Base-by-base conservation (phyloP, 1,140 invertebrate species). In the Drosophila busckii region DNA sequence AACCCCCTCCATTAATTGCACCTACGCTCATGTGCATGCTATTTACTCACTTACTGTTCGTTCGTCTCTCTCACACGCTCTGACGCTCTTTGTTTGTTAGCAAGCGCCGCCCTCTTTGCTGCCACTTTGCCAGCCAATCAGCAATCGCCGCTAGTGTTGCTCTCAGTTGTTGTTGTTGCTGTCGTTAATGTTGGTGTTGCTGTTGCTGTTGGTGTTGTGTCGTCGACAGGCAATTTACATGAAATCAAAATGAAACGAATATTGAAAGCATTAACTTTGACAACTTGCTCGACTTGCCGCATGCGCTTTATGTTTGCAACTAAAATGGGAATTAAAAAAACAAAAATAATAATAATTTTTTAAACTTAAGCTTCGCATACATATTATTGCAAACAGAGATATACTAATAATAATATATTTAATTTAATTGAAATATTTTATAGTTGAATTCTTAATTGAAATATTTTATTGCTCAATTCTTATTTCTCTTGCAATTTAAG, bases 201-300 rank as follows among this genome's bases (percentile, higher is more conserved):
- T 58, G 28, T 26, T 53, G 42, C 23, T 58, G 49, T 66, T 78
- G 58, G 68, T 80, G 71, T 76, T 76, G 71, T 76, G 73, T 80
- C 73, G 75, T 38, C 73, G 73, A 80, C 73, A 80, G 75, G 73
- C 64, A 82, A 80, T 80, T 80, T 80, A 73, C 73, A 80, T 80
- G 73, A 82, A 80, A 80, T 80, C 73, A 80, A 80, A 80, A 80
- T 82, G 75, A 82, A 82, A 68, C 59, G 68, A 50, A 55, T 68
- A 73, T 80, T 62, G 20, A n/a, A 22, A 16, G 9, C 16, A 37
- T 35, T 28, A 8, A 16, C 4, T 3, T 15, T 3, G 1, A 7
- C n/a, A n/a, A 12, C 9, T 8, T 10, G 26, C 3, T 2, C 62
- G 71, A 63, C 49, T 55, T 0, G 2, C n/a, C 2, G 20, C 22